A percentile compares a stretch with the other conserved stretches of the same genome.
Conservation (phyloP, 2,888 invertebrate genomes). For the Eristalis pertinax region DNA sequence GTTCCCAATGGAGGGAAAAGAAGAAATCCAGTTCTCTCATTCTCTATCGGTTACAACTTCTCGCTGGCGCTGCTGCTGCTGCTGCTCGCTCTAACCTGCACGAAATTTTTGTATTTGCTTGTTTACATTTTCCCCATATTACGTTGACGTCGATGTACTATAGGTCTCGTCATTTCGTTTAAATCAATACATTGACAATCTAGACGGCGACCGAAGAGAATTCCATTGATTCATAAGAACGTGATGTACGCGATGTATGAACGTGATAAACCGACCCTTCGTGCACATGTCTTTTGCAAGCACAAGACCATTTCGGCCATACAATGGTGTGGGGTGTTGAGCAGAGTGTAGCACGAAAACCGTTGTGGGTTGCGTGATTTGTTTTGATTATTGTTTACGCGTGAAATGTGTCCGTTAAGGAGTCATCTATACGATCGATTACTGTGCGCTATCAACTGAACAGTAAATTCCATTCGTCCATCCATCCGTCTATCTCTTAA, state of each 20-base stretch:
- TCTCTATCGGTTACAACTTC: conserved; percentile 22
- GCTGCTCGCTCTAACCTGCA: conserved; percentile 36
- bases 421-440: conserved; percentile 19
- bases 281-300: conserved; percentile 19
- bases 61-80: conserved; percentile 8
- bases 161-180: conserved; percentile 4
- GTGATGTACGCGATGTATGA: conserved; percentile 31
- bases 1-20: conserved; percentile 25
- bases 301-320: conserved; percentile 19
- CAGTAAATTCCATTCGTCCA: conserved; percentile 30
- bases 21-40: conserved; percentile 55
- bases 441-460: conserved; percentile 11
- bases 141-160: conserved; percentile 19
- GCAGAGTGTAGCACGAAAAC: conserved; percentile 4
- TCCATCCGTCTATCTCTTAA: not conserved
- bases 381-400: conserved; percentile 36
- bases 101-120: conserved; percentile 45
- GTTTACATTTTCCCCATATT: conserved; percentile 63
- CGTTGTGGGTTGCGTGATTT: conserved; percentile 52
- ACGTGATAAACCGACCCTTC: conserved; percentile 37
- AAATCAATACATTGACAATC: conserved; percentile 47
- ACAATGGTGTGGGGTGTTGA: not conserved
- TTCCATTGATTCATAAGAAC: conserved; percentile 24
- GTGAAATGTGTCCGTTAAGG: not conserved
- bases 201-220: conserved; percentile 14